These are phyloP conservation scores for Dermochelys coriacea DNA, from an alignment of 2,797 vertebrate species.

Conservation along the genomic window DNA sequence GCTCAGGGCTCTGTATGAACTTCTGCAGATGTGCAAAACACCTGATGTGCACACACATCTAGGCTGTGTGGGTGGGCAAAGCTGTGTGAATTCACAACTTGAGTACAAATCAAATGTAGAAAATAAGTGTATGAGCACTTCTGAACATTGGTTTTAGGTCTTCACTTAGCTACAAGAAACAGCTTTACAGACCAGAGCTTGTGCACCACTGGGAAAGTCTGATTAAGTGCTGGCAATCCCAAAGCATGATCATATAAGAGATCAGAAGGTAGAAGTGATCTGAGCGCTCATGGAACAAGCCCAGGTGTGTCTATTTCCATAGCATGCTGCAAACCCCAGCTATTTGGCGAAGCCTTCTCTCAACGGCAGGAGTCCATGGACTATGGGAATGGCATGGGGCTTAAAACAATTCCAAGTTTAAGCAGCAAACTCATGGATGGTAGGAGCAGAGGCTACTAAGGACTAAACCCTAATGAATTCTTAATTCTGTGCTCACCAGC, in stretches of 20 bases:
- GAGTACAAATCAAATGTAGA: not conserved
- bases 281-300: not conserved
- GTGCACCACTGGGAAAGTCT: not conserved
- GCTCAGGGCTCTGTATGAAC: not conserved
- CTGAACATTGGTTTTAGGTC: not conserved
- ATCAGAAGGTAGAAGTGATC: not conserved
- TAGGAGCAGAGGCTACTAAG: not conserved
- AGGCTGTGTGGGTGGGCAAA: not conserved
- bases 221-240: not conserved
- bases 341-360: not conserved
- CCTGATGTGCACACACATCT: too few species aligned
- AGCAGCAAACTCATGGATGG: not conserved
- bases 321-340: too few species aligned
- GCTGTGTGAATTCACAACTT: not conserved
- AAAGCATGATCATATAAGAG: not conserved
- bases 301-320: not conserved
- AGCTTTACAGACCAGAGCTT: not conserved
- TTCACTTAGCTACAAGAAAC: not conserved
- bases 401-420: not conserved
- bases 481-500: not conserved
- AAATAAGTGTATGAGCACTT: not conserved
- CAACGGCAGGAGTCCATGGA: not conserved
- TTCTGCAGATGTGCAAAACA: not conserved
- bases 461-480: not conserved
- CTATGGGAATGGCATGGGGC: not conserved